Evolutionary conservation across 2,113 vertebrate species (phyloP).

Genomic region (Tragelaphus imberbis): DNA sequence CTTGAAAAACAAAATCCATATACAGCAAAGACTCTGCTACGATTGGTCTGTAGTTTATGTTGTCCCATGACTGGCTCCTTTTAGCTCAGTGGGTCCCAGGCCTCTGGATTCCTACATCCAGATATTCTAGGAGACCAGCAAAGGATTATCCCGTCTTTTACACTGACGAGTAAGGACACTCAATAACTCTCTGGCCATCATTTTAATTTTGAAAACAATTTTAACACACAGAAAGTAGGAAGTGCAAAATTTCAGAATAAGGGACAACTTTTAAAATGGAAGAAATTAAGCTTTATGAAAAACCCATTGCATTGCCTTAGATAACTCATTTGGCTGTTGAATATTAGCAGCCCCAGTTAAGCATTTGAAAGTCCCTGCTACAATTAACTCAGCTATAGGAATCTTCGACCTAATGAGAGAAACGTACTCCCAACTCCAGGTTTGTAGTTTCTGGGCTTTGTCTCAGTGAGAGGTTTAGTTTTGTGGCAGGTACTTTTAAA

Average conservation of each 20-base stretch:
- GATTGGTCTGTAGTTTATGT: neutral
- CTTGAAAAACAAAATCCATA: slow-evolving; percentile 31
- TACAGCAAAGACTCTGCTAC: neutral
- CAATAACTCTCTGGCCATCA: neutral
- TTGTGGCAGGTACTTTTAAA: slow-evolving; percentile 44
- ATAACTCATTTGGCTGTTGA: neutral
- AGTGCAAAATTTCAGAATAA: neutral
- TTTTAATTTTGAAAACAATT: neutral
- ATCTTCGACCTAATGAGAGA: neutral
- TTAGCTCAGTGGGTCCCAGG: neutral
- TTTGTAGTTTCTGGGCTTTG: neutral
- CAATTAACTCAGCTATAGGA: neutral
- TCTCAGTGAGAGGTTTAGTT: slow-evolving; percentile 34
- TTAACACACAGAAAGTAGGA: neutral
- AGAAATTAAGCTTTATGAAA: neutral
- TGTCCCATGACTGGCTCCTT: neutral
- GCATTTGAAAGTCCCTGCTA: neutral
- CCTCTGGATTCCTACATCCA: neutral
- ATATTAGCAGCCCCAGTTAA: neutral
- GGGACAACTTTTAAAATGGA: neutral
- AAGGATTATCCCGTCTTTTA: neutral
- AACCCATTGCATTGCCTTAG: neutral
- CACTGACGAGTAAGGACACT: neutral
- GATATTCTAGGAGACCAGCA: neutral
- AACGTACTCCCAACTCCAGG: neutral